phyloP scores from a whole-genome alignment of 64 coral and sea anemone species.

The Exaiptasia diaphana region DNA sequence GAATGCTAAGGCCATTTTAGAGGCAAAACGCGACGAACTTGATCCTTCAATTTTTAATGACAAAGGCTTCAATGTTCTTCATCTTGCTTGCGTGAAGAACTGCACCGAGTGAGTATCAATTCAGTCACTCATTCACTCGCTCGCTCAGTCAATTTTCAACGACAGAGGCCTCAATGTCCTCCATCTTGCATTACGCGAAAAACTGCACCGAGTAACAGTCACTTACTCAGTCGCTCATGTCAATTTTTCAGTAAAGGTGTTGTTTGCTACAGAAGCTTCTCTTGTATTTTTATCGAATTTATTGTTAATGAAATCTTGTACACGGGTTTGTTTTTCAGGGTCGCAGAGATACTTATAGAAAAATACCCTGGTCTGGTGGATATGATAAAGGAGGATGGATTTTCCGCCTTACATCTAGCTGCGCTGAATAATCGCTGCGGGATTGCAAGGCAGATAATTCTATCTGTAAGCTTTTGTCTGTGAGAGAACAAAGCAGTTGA shows the following conservation, averaged over 20 bases:
- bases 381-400: slow-evolving; percentile 77
- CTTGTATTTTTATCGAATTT: too few relatives aligned
- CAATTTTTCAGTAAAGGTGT: too few relatives aligned
- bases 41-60: slow-evolving; percentile 65
- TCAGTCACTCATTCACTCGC: too few relatives aligned
- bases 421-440: slow-evolving; percentile 58
- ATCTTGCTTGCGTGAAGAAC: slow-evolving; percentile 50
- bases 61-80: slow-evolving; percentile 72
- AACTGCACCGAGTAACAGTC: too few relatives aligned
- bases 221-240: too few relatives aligned
- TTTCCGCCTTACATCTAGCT: slow-evolving; percentile 49
- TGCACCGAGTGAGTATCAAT: slow-evolving; percentile 40
- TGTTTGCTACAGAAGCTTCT: too few relatives aligned
- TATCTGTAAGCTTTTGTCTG: slow-evolving; percentile 38
- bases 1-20: slow-evolving; percentile 15
- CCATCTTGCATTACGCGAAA: too few relatives aligned
- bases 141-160: too few relatives aligned
- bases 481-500: background rate
- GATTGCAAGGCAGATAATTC: slow-evolving; percentile 29
- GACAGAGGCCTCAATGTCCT: background rate
- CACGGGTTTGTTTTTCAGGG: too few relatives aligned
- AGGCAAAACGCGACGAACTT: background rate
- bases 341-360: slow-evolving; percentile 41
- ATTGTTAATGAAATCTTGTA: too few relatives aligned
- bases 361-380: slow-evolving; percentile 72